A percentile compares a stretch with the other conserved stretches of the same genome.
These are phyloP conservation scores for Pangasius mekongensis DNA, from an alignment of 2,797 vertebrate genomes.

Conservation along the genomic window DNA sequence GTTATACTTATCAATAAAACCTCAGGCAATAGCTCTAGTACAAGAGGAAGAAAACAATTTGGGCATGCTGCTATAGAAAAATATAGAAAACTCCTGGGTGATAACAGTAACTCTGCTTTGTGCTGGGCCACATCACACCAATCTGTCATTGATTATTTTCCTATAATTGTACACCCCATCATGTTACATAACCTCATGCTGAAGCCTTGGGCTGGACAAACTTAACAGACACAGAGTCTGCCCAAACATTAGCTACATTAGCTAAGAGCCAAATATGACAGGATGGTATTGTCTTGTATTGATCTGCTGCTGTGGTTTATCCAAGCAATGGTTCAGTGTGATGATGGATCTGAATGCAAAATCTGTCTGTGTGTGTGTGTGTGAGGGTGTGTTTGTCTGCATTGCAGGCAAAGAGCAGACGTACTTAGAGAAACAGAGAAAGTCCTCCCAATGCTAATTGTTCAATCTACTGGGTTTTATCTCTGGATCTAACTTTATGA, in stretches of 20 bases:
- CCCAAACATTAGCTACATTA: constrained; percentile 7
- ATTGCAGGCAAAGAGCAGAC: neutral
- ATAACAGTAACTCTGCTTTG: neutral
- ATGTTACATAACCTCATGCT: neutral
- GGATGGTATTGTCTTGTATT: constrained; percentile 7
- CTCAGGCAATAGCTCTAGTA: neutral
- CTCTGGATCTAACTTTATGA: neutral
- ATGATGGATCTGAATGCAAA: constrained; percentile 10
- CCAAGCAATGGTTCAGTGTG: neutral
- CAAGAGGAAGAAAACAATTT: neutral
- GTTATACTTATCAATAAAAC: neutral
- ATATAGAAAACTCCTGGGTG: neutral
- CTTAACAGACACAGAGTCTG: neutral
- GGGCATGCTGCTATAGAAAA: neutral
- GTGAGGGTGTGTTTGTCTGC: neutral
- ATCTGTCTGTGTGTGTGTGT: constrained; percentile 5
- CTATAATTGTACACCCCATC: neutral
- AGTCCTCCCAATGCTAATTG: neutral
- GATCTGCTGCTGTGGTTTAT: constrained; percentile 7
- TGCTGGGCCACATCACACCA: neutral
- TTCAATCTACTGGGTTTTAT: neutral
- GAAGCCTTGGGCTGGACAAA: neutral
- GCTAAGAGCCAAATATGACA: constrained; percentile 14
- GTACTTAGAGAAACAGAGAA: neutral
- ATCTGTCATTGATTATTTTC: neutral